These are phyloP conservation scores for Sebastolobus altivelis DNA, from an alignment of 2,797 vertebrate genomes.

Conservation along the genomic window DNA sequence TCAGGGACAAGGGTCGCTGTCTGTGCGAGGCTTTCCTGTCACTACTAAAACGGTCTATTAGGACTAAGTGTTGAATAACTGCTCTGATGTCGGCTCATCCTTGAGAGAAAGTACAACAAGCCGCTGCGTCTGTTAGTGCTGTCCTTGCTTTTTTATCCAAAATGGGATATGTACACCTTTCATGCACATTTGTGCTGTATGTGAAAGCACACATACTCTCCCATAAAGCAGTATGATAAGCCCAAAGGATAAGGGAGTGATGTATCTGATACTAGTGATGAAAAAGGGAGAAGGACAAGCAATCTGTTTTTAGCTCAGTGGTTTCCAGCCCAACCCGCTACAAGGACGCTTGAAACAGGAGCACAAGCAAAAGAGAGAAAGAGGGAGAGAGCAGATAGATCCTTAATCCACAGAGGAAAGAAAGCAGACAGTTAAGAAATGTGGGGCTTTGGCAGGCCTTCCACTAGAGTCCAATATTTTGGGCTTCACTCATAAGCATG, in stretches of 20 bases:
- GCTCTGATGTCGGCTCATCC: constrained; percentile 71
- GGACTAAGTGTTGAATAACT: constrained; percentile 44
- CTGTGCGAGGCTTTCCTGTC: constrained; percentile 51
- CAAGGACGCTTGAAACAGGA: constrained; percentile 65
- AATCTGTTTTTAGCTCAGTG: constrained; percentile 52
- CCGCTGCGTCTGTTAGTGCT: constrained; percentile 25
- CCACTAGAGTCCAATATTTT: constrained; percentile 66
- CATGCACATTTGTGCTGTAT: constrained; percentile 23
- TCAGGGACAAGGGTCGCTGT: constrained; percentile 32
- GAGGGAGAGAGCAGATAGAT: constrained; percentile 40
- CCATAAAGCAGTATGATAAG: constrained; percentile 35
- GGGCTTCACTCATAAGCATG: constrained; percentile 68
- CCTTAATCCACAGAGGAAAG: constrained; percentile 57
- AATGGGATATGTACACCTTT: constrained; percentile 34
- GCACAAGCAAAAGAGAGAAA: constrained; percentile 31
- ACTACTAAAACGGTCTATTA: constrained; percentile 46
- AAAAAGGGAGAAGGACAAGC: constrained; percentile 40
- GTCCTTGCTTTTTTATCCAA: constrained; percentile 28
- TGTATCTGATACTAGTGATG: constrained; percentile 42
- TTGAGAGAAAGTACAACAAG: constrained; percentile 41
- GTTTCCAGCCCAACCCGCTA: constrained; percentile 37
- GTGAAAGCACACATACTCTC: constrained; percentile 8
- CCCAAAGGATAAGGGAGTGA: constrained; percentile 32
- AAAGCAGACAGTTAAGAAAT: constrained; percentile 65
- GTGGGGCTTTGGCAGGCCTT: constrained; percentile 47